Percentiles rank a stretch among this genome's conserved stretches.
Evolutionary conservation across 2,888 invertebrate genomes (phyloP).

Genomic region (Didymodactylos carnosus): DNA sequence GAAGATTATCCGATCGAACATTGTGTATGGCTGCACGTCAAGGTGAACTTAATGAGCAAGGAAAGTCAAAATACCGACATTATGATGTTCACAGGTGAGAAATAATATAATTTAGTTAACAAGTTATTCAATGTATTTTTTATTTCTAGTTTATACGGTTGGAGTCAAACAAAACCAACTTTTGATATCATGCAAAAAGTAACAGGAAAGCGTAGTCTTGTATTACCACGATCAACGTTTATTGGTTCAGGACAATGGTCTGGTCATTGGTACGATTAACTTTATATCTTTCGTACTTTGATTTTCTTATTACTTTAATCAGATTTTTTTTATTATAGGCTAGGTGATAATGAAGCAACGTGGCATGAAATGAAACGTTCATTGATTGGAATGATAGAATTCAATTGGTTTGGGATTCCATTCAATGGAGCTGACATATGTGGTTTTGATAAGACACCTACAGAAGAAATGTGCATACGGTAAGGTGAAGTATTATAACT

Average conservation of each 20-base stretch:
- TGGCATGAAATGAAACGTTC: slow-evolving; percentile 38
- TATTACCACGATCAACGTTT: slow-evolving; percentile 30
- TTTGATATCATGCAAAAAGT: slow-evolving; percentile 33
- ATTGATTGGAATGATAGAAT: slow-evolving; percentile 22
- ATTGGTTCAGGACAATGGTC: slow-evolving; percentile 29
- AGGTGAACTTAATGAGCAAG: not conserved
- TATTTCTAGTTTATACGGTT: slow-evolving; percentile 49
- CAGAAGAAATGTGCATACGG: slow-evolving; percentile 17
- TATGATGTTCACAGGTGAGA: slow-evolving; percentile 52
- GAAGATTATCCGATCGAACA: slow-evolving; percentile 4
- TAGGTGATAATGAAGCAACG: slow-evolving; percentile 46
- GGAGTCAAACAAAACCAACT: slow-evolving; percentile 53
- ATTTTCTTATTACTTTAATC: too few species aligned
- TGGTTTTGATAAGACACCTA: slow-evolving; percentile 16
- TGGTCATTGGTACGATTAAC: slow-evolving; percentile 56
- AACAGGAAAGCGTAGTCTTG: slow-evolving; percentile 30
- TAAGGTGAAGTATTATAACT: too few species aligned
- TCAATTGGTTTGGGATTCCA: slow-evolving; percentile 27
- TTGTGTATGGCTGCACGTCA: slow-evolving; percentile 4
- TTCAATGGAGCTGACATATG: slow-evolving; percentile 18
- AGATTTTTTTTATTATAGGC: too few species aligned
- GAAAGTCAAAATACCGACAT: slow-evolving; percentile 36
- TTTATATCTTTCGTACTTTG: slow-evolving; percentile 36
- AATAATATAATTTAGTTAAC: not conserved
- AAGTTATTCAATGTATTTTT: not conserved